Evolutionary conservation across 2,888 invertebrate species (phyloP).

Genomic region (Fragum whitleyi): DNA sequence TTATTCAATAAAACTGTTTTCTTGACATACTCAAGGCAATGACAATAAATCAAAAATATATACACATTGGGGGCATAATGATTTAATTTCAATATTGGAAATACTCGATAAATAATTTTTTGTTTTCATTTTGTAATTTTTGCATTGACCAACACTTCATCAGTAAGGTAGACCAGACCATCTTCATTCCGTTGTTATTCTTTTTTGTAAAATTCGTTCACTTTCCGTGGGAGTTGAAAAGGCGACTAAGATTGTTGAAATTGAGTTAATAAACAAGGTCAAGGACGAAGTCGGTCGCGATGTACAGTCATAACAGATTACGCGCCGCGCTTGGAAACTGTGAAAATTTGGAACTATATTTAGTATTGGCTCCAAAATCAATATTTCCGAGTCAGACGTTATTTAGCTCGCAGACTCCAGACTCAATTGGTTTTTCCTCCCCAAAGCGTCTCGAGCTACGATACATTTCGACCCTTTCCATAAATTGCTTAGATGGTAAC

Average conservation of each 20-base stretch:
- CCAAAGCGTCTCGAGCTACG: background rate
- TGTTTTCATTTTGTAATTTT: no score
- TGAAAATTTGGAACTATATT: slow-evolving; percentile 18
- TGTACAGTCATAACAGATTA: slow-evolving; percentile 23
- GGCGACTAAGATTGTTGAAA: background rate
- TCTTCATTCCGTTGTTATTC: no score
- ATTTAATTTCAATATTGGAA: no score
- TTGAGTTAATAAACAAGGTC: background rate
- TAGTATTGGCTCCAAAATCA: slow-evolving; percentile 10
- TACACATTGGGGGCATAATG: no score
- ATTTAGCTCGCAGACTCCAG: slow-evolving; percentile 19
- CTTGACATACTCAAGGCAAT: no score
- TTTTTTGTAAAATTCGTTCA: no score
- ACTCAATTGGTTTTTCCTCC: slow-evolving; percentile 18
- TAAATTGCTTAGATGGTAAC: no score
- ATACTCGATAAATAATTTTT: no score
- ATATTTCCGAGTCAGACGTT: slow-evolving; percentile 25
- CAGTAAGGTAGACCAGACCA: no score
- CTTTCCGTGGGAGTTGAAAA: background rate
- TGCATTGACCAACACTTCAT: no score
- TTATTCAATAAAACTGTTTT: no score
- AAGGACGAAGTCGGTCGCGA: background rate
- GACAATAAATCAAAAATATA: no score
- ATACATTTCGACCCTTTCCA: background rate
- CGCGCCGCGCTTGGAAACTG: slow-evolving; percentile 27